Base-by-base conservation (phyloP, 2,888 invertebrate species). In the Macrosoma leucophasiata region DNA sequence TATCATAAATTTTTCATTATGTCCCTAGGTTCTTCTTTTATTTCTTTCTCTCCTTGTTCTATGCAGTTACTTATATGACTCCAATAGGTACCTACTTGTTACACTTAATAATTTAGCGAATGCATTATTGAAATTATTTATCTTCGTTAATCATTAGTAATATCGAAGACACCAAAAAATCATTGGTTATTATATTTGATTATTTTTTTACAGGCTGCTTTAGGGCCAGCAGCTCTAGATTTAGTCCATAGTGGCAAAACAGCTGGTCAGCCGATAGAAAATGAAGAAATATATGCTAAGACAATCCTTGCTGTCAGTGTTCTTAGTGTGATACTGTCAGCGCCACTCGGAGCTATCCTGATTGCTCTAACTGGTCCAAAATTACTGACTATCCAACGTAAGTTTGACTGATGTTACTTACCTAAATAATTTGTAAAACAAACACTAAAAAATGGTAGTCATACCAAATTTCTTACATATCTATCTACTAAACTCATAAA, bases 271-370 rank as follows among this genome's bases (percentile, higher is more conserved):
- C 46, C 63, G 0, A 55, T 57, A 9, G 74, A 79, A 20, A 62
- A 69, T 2, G 82, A 79, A 48, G 66, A 79, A 36, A 56, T 58
- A n/a, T 86, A 88, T 50, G 90, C 89, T 0, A 84, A 88, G 39
- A 81, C 81, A 35, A 86, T 93, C 28, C 66, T 93, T 43, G 89
- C 89, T 40, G 73, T 91, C 41, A 90, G 91, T 58, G 89, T 92
- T 0, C 71, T 94, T 1, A 91, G 91, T 10, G 91, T 91, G 9
- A 81, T 94, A 8, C 59, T 94, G 22, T 91, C 92, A 0, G 93
- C 91, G 0, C 91, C 93, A 0, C 65, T 89, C 2, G 91, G 91
- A 0, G 91, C 91, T 1, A 85, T 92, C 34, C 68, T 91, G 15
- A 92, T 92, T 27, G 88, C 90, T 0, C 46, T 91, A 4, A 73